Percentiles rank a stretch among this genome's conserved stretches.
Conservation (phyloP, 2,888 invertebrate genomes). For the Chaitophorus viminalis region DNA sequence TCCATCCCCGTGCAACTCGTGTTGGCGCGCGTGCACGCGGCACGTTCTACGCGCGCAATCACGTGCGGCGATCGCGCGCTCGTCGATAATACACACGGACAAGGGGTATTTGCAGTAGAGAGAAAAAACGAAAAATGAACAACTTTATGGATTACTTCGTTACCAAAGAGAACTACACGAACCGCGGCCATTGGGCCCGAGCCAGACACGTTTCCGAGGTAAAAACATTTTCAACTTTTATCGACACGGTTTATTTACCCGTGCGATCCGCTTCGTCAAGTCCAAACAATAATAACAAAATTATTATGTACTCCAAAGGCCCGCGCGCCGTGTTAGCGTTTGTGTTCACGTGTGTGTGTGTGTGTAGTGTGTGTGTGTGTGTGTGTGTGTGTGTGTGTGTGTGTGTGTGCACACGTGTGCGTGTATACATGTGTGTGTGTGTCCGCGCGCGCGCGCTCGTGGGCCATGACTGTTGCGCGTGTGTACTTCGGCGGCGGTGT, state of each 20-base stretch:
- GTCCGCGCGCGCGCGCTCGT: neutral
- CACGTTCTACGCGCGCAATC: neutral
- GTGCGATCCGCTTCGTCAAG: neutral
- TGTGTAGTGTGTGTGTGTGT: neutral
- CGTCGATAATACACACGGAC: neutral
- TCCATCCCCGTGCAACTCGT: neutral
- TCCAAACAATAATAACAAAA: neutral
- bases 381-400: neutral
- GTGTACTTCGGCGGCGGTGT: constrained; percentile 42
- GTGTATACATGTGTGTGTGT: too few relatives aligned
- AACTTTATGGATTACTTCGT: constrained; percentile 61
- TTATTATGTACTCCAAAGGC: neutral
- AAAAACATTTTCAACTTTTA: neutral
- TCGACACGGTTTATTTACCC: neutral
- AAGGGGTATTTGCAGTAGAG: too few relatives aligned
- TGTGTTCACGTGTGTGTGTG: too few relatives aligned
- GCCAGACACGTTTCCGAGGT: constrained; percentile 61
- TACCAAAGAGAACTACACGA: constrained; percentile 59
- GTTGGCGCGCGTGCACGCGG: too few relatives aligned
- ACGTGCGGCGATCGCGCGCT: neutral
- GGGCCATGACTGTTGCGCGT: constrained; percentile 46
- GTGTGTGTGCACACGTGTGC: too few relatives aligned
- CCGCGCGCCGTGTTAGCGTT: too few relatives aligned
- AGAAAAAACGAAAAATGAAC: constrained; percentile 29
- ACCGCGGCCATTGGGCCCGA: constrained; percentile 59